Base-by-base conservation (phyloP, 2,888 invertebrate species). In the Operophtera brumata region DNA sequence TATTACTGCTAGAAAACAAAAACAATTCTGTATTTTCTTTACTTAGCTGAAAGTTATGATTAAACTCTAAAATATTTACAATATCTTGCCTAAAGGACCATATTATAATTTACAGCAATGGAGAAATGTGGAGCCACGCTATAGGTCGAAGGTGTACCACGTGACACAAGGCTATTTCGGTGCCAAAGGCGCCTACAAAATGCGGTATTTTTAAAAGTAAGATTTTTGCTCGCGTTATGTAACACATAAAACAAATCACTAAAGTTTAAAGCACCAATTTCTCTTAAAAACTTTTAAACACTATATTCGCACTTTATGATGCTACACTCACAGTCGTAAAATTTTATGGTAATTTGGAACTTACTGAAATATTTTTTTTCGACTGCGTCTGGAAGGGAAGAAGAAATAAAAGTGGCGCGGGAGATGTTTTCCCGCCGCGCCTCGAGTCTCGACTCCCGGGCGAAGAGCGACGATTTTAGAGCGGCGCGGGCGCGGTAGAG, bases 401-500 rank as follows among this genome's bases (percentile, higher is more conserved):
- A 90, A 90, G 89, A 87, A 88, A 83, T 88, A 87, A 88, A 84
- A 90, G 90, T 86, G 86, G 86, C 86, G 90, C 89, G 88, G 89
- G 89, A 88, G 90, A 85, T 88, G 86, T 88, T 88, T 88, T 89
- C 90, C 88, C 90, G 80, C 90, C 90, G 90, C 89, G 90, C 88
- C 89, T 86, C 87, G 88, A 81, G 89, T 84, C 84, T 77, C 73
- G 84, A 91, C 91, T 89, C 90, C 91, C 91, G 91, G 90, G 91
- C 86, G 78, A 82, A 89, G 90, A 89, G 90, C 87, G 89, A 90
- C 90, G 88, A 80, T 89, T 90, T 88, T 90, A 90, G 90, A 86
- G 89, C 90, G 90, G 91, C 90, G 91, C 91, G 91, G 90, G 91
- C 90, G 91, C 91, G 75, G 78, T 91, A 91, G 91, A 93, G 89